Conservation (phyloP, 1,140 invertebrate species). For the Pseudachorutes palmiensis region DNA sequence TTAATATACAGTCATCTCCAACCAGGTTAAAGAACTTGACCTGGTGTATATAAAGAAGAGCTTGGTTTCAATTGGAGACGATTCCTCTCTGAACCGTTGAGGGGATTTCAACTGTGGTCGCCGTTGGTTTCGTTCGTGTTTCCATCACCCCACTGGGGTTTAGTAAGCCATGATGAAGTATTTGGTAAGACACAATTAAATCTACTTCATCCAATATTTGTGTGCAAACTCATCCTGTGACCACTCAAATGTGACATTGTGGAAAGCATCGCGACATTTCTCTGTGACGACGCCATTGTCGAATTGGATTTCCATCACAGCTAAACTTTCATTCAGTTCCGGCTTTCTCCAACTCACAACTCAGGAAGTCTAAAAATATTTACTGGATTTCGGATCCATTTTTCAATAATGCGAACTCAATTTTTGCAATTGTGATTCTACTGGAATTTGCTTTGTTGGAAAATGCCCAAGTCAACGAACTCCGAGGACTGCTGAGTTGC, state of each 20-base stretch:
- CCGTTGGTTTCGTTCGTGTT: conserved; percentile 21
- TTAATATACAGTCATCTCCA: neutral
- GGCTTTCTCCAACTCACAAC: too few species aligned
- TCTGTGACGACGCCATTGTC: too few species aligned
- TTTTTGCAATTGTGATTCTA: neutral
- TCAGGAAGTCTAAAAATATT: too few species aligned
- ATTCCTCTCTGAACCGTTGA: conserved; percentile 37
- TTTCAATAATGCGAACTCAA: too few species aligned
- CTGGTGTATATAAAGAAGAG: conserved; percentile 38
- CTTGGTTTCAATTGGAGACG: conserved; percentile 27
- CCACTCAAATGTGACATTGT: too few species aligned
- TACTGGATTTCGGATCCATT: too few species aligned
- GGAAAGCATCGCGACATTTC: neutral
- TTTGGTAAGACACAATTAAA: conserved; percentile 27
- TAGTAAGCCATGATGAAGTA: conserved; percentile 33
- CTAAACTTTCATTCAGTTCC: too few species aligned
- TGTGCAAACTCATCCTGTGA: neutral
- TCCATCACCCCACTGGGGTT: conserved; percentile 28
- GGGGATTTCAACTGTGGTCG: conserved; percentile 34
- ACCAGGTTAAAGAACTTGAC: conserved; percentile 20
- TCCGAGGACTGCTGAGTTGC: neutral
- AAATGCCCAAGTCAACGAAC: conserved; percentile 11
- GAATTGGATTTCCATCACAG: too few species aligned
- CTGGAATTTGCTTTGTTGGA: neutral
- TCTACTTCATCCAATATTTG: neutral